Evolutionary conservation across 2,797 vertebrate genomes (phyloP), one percentile per base, ranked within the genome.

Genomic region (Sebastes ruberrimus): DNA sequence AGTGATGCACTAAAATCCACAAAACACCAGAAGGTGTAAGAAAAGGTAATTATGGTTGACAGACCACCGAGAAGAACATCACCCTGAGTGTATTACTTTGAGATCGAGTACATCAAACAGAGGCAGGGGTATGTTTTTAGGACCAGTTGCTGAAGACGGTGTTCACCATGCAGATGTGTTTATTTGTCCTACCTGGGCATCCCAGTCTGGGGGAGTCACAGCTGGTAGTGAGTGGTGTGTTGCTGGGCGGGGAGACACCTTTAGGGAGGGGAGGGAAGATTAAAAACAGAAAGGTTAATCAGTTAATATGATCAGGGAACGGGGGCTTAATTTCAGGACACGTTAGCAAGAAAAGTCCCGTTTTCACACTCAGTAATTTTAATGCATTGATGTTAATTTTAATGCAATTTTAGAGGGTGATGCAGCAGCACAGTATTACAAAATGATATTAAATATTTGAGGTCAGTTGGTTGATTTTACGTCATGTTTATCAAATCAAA

Each of bases 141-240:
- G 27, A 27, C 4, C 46, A 63, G 66, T 1, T 73, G 69, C 18
- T 63, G 27, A 25, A 8, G 33, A 23, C 10, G 6, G 28, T 25
- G 28, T 60, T 70, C 14, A 28, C 1, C 30, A 7, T 67, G 76
- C 10, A 49, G 49, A 7, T 23, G 74, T 9, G 75, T 81, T 68
- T 20, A 1, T 35, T 75, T 67, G 46, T 63, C 89, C 69, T 93
- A 93, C 93, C 93, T 94, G 89, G 79, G 82, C 90, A 93, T 87
- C 85, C 91, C 80, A 76, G 82, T 77, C 46, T 81, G 1, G 82
- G 71, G 38, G 86, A 76, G 70, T 86, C 80, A 67, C 93, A 93
- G 88, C 74, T 89, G 86, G 85, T 67, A 2, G 78, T 46, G 65
- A 73, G 55, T 0, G 85, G 62, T 1, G 90, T 79, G 89, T 10